Percentiles rank a stretch among this genome's conserved stretches.
Evolutionary conservation across 2,113 vertebrate genomes (phyloP).

Genomic region (Sinocyclocheilus rhinocerous): DNA sequence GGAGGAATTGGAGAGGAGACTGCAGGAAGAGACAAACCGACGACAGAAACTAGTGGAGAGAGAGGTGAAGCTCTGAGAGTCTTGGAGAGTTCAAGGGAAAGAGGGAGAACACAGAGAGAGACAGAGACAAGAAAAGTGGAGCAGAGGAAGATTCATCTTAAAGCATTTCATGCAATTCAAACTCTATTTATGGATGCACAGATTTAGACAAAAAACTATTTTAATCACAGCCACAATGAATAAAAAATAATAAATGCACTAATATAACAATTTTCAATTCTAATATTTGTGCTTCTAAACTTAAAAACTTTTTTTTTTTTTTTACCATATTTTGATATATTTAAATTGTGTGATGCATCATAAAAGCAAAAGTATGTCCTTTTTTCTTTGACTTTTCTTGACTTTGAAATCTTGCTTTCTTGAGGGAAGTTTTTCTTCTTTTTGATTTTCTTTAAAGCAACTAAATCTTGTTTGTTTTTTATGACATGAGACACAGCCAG

Average conservation of each 20-base stretch:
- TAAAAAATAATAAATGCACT: not conserved
- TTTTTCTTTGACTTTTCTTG: too few relatives aligned
- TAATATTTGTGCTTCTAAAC: not conserved
- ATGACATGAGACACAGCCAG: not conserved
- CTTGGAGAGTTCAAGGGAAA: not conserved
- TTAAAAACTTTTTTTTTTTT: not conserved
- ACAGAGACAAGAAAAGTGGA: not conserved
- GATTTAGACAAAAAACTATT: not conserved
- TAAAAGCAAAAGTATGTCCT: not conserved
- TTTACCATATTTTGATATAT: not conserved
- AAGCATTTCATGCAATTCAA: not conserved
- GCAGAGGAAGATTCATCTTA: not conserved
- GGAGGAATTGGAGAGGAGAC: conserved; percentile 87
- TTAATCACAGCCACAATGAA: not conserved
- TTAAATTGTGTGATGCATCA: not conserved
- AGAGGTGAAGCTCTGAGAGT: conserved; percentile 91
- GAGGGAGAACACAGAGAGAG: conserved; percentile 58
- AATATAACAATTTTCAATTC: not conserved
- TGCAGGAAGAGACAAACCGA: conserved; percentile 92
- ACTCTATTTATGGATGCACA: not conserved
- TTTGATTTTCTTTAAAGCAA: not conserved
- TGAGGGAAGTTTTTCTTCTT: not conserved
- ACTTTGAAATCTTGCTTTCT: too few relatives aligned
- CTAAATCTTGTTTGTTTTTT: not conserved
- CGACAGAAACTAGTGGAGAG: conserved; percentile 94